Base-by-base conservation (phyloP, 1,140 invertebrate genomes). In the Cydia splendana region DNA sequence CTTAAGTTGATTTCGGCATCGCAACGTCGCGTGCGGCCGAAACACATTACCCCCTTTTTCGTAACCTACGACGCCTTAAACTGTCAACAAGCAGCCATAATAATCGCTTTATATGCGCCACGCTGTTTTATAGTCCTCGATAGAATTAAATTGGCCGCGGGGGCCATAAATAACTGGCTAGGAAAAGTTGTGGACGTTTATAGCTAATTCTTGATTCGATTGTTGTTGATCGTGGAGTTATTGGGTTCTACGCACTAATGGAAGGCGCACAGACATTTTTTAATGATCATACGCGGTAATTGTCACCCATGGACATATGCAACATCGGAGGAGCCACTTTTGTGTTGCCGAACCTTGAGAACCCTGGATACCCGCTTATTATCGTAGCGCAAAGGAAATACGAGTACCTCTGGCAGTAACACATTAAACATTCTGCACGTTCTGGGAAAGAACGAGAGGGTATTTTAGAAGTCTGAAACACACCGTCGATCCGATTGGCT, bases 191-290 rank as follows among this genome's bases (percentile, higher is more conserved):
- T 62, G 57, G 57, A 24, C 57, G 20, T 62, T 62, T 62, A 62
- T 62, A 62, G 57, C 57, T 62, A 62, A 62, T 62, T 62, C 57
- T 62, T 62, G 57, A 62, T 62, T 62, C 57, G 20, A 62, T 62
- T 62, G 57, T 53, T 53, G 51, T 57, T 18, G 57, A 24, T 10
- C 57, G 20, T 12, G 10, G 57, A 62, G 20, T 10, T 62, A 62
- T 9, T 57, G 53, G 15, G 53, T 18, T 57, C 15, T 57, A 12
- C 9, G 57, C n/a, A 53, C n/a, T n/a, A 62, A n/a, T 62, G 57
- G 57, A 62, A 24, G 10, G 20, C 2, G 18, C 18, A n/a, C n/a
- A n/a, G n/a, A n/a, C n/a, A n/a, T n/a, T n/a, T n/a, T n/a, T n/a
- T n/a, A n/a, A n/a, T n/a, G n/a, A n/a, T n/a, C n/a, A n/a, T n/a